Base-by-base conservation (phyloP, 2,113 vertebrate genomes). In the Columba livia region DNA sequence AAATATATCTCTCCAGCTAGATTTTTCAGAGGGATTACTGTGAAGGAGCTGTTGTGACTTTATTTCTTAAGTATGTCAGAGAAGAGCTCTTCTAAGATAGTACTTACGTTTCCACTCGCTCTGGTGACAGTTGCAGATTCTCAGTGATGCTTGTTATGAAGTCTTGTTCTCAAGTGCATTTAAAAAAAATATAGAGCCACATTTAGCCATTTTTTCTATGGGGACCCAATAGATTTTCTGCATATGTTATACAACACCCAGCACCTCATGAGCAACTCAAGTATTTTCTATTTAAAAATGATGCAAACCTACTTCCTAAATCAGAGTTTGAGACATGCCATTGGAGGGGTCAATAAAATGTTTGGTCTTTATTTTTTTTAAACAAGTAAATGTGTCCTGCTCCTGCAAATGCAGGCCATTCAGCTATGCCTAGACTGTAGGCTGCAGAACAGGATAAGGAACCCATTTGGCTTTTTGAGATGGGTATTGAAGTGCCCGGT, bases 281-380 rank as follows among this genome's bases (percentile, higher is more conserved):
- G 61, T 72, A 72, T 87, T 90, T 93, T 81, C 65, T 83, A n/a
- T 90, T 93, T 90, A 1, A 86, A 94, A 93, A 61, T 80, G 48
- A 31, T 32, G 66, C 60, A 94, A 78, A 56, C 11, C 15, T 26
- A 32, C 42, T 77, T 88, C 31, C 75, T 51, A 66, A 88, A 91
- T 83, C 23, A 62, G 50, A 87, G 47, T n/a, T 57, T 71, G 19
- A 94, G 61, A 69, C 4, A 3, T 54, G 57, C 19, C 28, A 40
- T 75, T 67, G 58, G 79, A 90, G 25, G 20, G 23, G 15, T 72
- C 51, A 61, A 62, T 42, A 29, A 85, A 77, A 85, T n/a, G 29
- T 69, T 86, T 62, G 7, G 20, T 69, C 14, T 85, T 56, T 32
- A 8, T 61, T 56, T 34, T 61, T 81, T 29, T 36, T 60, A 18